Conservation (phyloP, 1,140 invertebrate genomes). For the Medauroidea extradentata region DNA sequence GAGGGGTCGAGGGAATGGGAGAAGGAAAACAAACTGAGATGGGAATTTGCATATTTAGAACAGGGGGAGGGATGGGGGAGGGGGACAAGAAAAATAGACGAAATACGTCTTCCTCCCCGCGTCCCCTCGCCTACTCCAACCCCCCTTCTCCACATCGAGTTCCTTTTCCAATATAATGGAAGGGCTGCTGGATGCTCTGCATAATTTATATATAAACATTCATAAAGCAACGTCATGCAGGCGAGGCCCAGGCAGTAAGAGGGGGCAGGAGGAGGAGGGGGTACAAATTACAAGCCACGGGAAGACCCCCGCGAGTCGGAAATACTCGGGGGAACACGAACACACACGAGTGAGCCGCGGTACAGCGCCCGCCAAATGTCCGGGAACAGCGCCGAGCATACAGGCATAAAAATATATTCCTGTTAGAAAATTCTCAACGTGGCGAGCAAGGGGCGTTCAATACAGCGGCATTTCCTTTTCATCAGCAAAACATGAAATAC, state of each 20-base stretch:
- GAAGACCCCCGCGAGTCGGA: too few species aligned
- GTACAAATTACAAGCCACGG: background rate
- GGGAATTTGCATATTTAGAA: slow-evolving; percentile 21
- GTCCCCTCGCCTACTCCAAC: too few species aligned
- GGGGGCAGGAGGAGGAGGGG: background rate
- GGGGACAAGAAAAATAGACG: slow-evolving; percentile 16
- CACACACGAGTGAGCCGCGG: too few species aligned
- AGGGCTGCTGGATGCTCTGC: slow-evolving; percentile 8
- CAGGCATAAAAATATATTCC: too few species aligned
- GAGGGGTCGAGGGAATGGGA: background rate
- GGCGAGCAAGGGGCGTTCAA: too few species aligned
- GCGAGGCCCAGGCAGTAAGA: background rate
- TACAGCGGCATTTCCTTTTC: too few species aligned
- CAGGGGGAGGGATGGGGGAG: background rate
- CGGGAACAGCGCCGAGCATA: too few species aligned
- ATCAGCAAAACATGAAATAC: too few species aligned
- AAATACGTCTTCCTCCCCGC: slow-evolving; percentile 12
- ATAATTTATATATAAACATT: slow-evolving; percentile 24
- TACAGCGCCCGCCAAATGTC: too few species aligned
- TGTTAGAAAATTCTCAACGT: too few species aligned
- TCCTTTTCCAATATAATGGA: slow-evolving; percentile 18
- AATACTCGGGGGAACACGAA: too few species aligned
- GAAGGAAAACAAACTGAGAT: slow-evolving; percentile 17
- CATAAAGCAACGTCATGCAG: slow-evolving; percentile 11
- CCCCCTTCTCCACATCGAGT: background rate